Evolutionary conservation across 2,113 vertebrate species (phyloP).

Genomic region (Lophotis ruficrista): DNA sequence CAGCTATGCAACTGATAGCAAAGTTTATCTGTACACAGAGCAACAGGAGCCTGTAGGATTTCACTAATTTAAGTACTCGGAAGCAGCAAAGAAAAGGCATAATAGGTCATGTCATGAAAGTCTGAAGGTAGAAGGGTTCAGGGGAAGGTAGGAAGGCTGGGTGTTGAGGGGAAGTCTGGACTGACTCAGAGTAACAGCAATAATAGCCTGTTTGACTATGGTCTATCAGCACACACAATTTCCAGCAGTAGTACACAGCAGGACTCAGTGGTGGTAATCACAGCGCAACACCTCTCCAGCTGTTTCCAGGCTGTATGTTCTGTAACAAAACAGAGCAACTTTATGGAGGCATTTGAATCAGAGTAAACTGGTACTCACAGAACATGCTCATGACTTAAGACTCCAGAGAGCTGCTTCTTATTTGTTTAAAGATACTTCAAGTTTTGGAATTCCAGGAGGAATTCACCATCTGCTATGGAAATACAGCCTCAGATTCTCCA

Average conservation of each 20-base stretch:
- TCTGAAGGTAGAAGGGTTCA: not conserved
- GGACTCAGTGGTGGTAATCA: not conserved
- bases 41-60: not conserved
- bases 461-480: not conserved
- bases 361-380: not conserved
- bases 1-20: not conserved
- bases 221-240: not conserved
- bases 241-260: not conserved
- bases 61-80: not conserved
- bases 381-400: not conserved
- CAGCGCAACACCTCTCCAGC: not conserved
- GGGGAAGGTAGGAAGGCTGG: not conserved
- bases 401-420: not conserved
- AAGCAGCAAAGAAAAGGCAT: not conserved
- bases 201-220: accelerated
- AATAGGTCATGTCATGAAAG: not conserved
- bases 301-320: not conserved
- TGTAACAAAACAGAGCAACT: not conserved
- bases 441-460: not conserved
- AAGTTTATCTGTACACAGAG: not conserved
- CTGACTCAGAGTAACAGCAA: not conserved
- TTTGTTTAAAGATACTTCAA: not conserved
- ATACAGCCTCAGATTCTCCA: not conserved
- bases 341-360: not conserved
- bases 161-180: not conserved